These are phyloP conservation scores for Tympanoctomys barrerae DNA, from an alignment of 2,797 vertebrate genomes.

Conservation along the genomic window DNA sequence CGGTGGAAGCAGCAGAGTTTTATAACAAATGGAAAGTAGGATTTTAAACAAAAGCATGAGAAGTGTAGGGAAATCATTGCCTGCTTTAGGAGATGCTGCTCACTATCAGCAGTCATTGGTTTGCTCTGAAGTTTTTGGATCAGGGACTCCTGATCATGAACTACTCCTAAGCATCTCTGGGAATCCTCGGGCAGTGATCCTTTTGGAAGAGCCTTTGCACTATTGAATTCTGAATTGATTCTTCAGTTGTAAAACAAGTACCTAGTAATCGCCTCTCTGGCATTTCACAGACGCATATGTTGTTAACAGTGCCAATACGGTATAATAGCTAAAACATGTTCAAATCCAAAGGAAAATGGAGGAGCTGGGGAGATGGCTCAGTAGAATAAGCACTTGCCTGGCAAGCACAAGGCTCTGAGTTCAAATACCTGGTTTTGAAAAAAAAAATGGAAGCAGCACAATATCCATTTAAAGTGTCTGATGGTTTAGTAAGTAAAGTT, in stretches of 20 bases:
- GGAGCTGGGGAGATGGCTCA: no score
- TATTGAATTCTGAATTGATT: not conserved
- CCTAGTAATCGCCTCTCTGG: not conserved
- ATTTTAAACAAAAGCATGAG: not conserved
- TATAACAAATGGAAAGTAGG: not conserved
- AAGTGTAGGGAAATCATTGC: not conserved
- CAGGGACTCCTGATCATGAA: not conserved
- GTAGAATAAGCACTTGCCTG: no score
- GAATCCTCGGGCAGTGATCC: not conserved
- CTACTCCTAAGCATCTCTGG: not conserved
- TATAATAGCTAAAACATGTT: not conserved
- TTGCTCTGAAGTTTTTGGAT: not conserved
- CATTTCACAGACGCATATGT: not conserved
- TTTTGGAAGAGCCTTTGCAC: not conserved
- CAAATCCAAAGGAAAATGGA: not conserved
- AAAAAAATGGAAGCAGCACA: not conserved
- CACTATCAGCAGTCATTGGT: not conserved
- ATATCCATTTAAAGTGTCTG: not conserved
- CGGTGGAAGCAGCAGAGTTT: not conserved
- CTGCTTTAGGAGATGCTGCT: no score
- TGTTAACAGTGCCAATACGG: not conserved
- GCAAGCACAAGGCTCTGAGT: no score
- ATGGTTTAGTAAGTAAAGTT: not conserved
- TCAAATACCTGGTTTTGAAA: not conserved
- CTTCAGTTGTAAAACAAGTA: slow-evolving; percentile 10